Base-by-base conservation (phyloP, 2,797 vertebrate species). In the Phrynocephalus guinanensis region DNA sequence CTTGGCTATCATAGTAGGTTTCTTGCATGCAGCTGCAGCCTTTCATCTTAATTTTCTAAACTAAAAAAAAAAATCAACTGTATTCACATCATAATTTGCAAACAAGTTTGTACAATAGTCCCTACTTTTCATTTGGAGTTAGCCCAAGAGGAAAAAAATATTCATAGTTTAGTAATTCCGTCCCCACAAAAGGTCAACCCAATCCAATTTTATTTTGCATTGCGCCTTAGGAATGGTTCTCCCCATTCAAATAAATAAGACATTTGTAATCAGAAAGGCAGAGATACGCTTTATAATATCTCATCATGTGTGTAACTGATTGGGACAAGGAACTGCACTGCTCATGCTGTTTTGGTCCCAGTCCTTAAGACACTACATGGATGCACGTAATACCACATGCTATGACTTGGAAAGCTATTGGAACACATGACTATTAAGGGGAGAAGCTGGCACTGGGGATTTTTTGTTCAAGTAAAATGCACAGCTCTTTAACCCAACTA, bases 41-140 rank as follows among this genome's bases (percentile, higher is more conserved):
- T 87, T 87, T 87, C 24, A 67, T 82, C 26, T 71, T 48, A 1
- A 0, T 72, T 82, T 87, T 30, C 76, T 67, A 82, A 76, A 82
- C 24, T 67, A 16, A 44, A 76, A 44, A 44, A 38, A 44, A 82
- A 24, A 56, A 7, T 75, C 28, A 82, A 33, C 6, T 33, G 50
- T 67, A 10, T 33, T 85, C 70, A 86, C 70, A 66, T 48, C 66
- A 79, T 71, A 28, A 30, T 70, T 60, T 80, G 15, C 28, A 24
- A 86, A 20, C 11, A 30, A 71, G 68, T 80, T 72, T 38, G 72
- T 60, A 72, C 8, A 70, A 79, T 3, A 71, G 84, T 86, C 79
- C 66, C 30, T 30, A 79, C 11, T 71, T 85, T 78, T 20, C 6
- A 30, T 4, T 16, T 56, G 48, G 26, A 80, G 67, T n/a, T 11